Evolutionary conservation across 2,113 vertebrate genomes (phyloP).

Genomic region (Stigmatopora argus): DNA sequence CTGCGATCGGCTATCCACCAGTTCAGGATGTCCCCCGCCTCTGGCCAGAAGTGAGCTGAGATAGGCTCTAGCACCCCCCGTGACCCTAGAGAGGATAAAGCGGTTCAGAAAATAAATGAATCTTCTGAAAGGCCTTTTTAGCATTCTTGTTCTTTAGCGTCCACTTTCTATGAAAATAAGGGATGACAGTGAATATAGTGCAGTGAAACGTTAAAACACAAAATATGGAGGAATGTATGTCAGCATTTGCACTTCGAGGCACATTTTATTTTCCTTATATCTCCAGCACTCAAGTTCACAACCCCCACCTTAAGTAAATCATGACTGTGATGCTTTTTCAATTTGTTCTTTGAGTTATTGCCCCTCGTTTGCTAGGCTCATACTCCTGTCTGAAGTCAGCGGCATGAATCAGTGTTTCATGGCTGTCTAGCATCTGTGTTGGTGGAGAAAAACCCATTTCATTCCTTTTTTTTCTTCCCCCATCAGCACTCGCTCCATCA

Average conservation of each 20-base stretch:
- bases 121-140: not conserved
- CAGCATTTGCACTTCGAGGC: constrained; percentile 14
- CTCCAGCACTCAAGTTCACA: constrained; percentile 1
- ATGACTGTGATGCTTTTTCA: constrained; percentile 13
- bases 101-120: constrained; percentile 2
- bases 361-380: constrained; percentile 5
- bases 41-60: no score
- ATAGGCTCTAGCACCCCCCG: no score
- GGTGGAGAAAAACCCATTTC: constrained; percentile 50
- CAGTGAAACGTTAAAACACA: constrained; percentile 34
- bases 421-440: constrained; percentile 7
- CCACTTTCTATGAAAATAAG: constrained; percentile 8
- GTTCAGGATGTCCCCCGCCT: no score
- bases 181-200: constrained; percentile 22
- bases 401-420: constrained; percentile 2
- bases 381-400: constrained; percentile 3
- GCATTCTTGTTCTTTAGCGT: not conserved
- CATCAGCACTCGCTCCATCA: constrained; percentile 20
- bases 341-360: constrained; percentile 4
- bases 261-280: not conserved
- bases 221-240: constrained; percentile 48
- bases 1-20: no score
- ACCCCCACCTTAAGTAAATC: constrained; percentile 6
- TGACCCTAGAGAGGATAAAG: no score
- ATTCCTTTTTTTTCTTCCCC: constrained; percentile 23